Base-by-base conservation (phyloP, 2,797 vertebrate species). In the Sphenopsis melanotis region DNA sequence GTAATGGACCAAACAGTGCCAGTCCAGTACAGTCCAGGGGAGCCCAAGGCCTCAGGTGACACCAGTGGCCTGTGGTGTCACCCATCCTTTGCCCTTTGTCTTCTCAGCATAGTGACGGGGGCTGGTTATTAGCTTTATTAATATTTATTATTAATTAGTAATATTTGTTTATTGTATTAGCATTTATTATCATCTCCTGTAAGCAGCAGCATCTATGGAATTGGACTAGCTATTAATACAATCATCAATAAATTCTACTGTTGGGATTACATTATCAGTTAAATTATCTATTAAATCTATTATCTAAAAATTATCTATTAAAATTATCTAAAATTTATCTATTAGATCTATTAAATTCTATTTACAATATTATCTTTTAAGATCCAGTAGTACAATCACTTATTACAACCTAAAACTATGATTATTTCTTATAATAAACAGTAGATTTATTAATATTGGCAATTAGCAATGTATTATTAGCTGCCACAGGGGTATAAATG, bases 11-110 rank as follows among this genome's bases (percentile, higher is more conserved):
- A 7, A 15, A 9, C 44, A 6, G 18, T 20, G 36, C 23, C 65
- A 64, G 49, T 0, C 17, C 64, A 64, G 47, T 0, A 10, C 63
- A 20, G 24, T 0, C 29, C 56, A 18, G 29, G 21, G 27, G 2
- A 13, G 23, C 29, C 53, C 70, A 27, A 27, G 57, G 57, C 16
- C 34, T 26, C 56, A 36, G 56, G 56, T 56, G 39, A 8, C 68
- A 46, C 39, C 32, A 9, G 14, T 2, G 65, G 9, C 36, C 65
- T 36, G 13, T 8, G 37, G 4, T 46, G 68, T 47, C 80, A n/a
- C 69, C 49, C 41, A 11, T 10, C 39, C 23, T 39, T 12, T 18
- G 14, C 9, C 56, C 79, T 52, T 11, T 44, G 57, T 24, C 57
- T 68, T 11, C 30, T 64, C 59, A 39, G 57, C 1, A 8, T 0